phyloP scores from a whole-genome alignment of 2,113 vertebrate genomes.

The Hydrolagus affinis region DNA sequence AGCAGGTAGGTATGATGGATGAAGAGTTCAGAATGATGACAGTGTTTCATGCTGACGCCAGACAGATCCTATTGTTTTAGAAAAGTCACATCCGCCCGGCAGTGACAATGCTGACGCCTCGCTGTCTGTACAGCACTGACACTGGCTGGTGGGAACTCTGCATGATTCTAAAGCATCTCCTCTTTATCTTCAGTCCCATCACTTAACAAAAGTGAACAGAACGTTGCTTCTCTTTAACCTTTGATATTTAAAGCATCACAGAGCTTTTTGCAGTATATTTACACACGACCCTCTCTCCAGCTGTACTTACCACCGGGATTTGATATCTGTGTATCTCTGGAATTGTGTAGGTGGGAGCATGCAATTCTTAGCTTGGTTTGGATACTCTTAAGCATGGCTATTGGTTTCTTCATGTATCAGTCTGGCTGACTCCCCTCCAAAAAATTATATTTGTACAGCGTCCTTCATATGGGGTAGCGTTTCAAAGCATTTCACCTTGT shows the following conservation, averaged over 20 bases:
- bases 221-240: not conserved
- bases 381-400: no score
- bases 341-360: no score
- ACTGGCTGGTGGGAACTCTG: conserved; percentile 16
- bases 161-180: not conserved
- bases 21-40: conserved; percentile 4
- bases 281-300: not conserved
- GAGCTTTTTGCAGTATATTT: not conserved
- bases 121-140: conserved; percentile 60
- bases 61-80: conserved; percentile 66
- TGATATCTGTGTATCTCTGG: not conserved
- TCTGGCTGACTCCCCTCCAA: no score
- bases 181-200: not conserved
- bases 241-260: conserved; percentile 5
- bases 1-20: conserved; percentile 23
- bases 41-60: conserved; percentile 11
- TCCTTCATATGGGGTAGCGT: no score
- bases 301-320: not conserved
- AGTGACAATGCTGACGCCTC: conserved; percentile 73
- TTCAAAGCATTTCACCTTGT: no score
- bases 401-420: no score
- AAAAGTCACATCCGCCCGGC: conserved; percentile 79
- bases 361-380: no score
- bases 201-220: no score
- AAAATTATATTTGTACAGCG: no score